Percentiles rank a stretch among this genome's conserved stretches.
Evolutionary conservation across 2,113 vertebrate genomes (phyloP).

Genomic region (Ceyx melanurus): DNA sequence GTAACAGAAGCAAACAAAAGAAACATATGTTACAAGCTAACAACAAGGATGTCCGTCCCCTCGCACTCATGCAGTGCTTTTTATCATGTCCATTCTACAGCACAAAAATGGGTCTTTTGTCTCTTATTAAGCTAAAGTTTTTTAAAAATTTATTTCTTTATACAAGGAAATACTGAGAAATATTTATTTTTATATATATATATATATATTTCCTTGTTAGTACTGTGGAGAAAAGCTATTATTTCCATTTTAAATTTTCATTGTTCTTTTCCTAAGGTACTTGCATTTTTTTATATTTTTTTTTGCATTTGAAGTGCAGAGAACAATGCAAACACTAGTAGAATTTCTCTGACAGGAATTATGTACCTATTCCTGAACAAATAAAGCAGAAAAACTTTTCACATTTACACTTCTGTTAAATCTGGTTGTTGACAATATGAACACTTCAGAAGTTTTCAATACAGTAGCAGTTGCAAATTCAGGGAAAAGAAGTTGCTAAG

Average conservation of each 20-base stretch:
- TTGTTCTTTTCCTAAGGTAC: not conserved
- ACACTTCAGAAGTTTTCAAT: not conserved
- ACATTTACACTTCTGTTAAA: not conserved
- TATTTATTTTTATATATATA: not conserved
- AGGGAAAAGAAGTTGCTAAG: not conserved
- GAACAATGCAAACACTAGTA: not conserved
- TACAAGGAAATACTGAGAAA: not conserved
- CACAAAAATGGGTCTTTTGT: not conserved
- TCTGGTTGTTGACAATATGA: not conserved
- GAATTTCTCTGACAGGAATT: not conserved
- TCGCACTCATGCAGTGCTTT: not conserved
- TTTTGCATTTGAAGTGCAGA: not conserved
- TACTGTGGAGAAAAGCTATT: not conserved
- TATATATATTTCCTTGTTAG: not conserved
- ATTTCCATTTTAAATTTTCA: not conserved
- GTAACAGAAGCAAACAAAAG: not conserved
- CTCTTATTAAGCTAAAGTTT: not conserved
- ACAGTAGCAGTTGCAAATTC: not conserved
- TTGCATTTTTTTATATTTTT: not conserved
- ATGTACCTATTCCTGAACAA: not conserved
- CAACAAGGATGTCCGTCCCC: not conserved
- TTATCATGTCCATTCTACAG: fast-evolving
- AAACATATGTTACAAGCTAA: not conserved
- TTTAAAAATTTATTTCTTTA: not conserved
- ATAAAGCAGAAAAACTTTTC: not conserved